These are phyloP conservation scores for Oikopleura dioica DNA, from an alignment of 23 tunicate species.

Conservation along the genomic window DNA sequence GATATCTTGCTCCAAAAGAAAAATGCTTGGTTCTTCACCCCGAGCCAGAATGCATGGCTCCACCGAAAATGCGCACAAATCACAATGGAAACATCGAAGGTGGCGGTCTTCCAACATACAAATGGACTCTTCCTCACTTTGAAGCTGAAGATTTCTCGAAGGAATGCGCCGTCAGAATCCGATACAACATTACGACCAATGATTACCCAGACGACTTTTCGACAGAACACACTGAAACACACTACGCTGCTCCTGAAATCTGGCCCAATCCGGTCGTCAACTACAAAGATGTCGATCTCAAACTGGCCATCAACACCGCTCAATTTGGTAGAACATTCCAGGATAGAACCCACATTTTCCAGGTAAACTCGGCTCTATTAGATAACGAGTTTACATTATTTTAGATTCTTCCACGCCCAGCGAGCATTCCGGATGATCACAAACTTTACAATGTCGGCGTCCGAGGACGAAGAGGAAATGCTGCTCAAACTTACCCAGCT, in stretches of 20 bases:
- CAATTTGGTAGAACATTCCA: slow-evolving; percentile 69
- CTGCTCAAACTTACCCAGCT: slow-evolving; percentile 55
- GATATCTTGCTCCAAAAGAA: neutral
- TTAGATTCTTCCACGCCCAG: too few species aligned
- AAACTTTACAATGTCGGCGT: slow-evolving; percentile 25
- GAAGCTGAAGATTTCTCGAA: neutral
- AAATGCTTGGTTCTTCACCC: neutral
- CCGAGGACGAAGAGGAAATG: slow-evolving; percentile 72
- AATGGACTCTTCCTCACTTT: neutral
- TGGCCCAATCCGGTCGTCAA: neutral
- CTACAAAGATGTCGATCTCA: too few species aligned
- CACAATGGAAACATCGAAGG: neutral
- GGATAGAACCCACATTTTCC: slow-evolving; percentile 61
- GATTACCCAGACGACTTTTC: neutral
- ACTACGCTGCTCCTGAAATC: neutral
- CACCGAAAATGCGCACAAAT: neutral
- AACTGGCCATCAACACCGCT: slow-evolving; percentile 91
- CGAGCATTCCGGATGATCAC: too few species aligned
- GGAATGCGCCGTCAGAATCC: neutral
- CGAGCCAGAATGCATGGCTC: neutral
- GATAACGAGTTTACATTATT: too few species aligned
- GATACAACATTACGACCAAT: neutral
- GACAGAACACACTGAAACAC: neutral
- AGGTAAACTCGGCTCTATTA: too few species aligned
- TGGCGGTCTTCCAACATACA: neutral